phyloP scores from a whole-genome alignment of 2,888 invertebrate genomes.

The Pantelozetes paolii region DNA sequence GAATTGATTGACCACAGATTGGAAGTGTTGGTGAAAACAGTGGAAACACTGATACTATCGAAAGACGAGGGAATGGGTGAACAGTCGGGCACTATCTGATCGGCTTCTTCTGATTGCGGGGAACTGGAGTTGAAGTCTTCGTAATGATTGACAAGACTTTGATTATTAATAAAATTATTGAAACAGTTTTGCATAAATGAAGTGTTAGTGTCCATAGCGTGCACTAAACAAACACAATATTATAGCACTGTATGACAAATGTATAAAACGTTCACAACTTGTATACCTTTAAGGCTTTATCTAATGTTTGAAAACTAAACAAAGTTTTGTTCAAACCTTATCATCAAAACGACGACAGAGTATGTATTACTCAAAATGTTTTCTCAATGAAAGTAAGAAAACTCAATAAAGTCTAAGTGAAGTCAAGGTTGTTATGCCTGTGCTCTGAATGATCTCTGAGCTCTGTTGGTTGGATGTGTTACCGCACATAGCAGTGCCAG shows the following conservation, averaged over 20 bases:
- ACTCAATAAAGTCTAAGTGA: neutral
- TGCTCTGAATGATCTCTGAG: slow-evolving; percentile 2
- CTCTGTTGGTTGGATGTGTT: neutral
- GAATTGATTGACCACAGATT: slow-evolving; percentile 1
- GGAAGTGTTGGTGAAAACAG: slow-evolving; percentile 14
- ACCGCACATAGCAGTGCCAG: neutral
- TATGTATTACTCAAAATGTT: neutral
- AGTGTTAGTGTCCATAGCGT: neutral
- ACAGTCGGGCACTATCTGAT: slow-evolving; percentile 47
- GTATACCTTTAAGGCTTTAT: neutral
- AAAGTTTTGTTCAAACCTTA: neutral
- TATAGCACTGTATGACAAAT: neutral
- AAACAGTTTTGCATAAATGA: slow-evolving; percentile 7
- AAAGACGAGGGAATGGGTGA: slow-evolving; percentile 2
- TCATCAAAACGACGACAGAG: slow-evolving; percentile 18
- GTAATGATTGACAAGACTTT: neutral
- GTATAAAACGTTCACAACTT: neutral
- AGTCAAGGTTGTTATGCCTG: slow-evolving; percentile 23
- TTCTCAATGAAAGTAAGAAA: slow-evolving; percentile 29
- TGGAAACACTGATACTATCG: slow-evolving; percentile 8
- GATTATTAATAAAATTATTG: slow-evolving; percentile 17
- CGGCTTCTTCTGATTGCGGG: slow-evolving; percentile 43
- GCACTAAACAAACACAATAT: neutral
- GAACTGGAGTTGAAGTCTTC: slow-evolving; percentile 30
- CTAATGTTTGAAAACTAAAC: neutral